Base-by-base conservation (phyloP, 2,113 vertebrate species). In the Cyanoderma ruficeps region DNA sequence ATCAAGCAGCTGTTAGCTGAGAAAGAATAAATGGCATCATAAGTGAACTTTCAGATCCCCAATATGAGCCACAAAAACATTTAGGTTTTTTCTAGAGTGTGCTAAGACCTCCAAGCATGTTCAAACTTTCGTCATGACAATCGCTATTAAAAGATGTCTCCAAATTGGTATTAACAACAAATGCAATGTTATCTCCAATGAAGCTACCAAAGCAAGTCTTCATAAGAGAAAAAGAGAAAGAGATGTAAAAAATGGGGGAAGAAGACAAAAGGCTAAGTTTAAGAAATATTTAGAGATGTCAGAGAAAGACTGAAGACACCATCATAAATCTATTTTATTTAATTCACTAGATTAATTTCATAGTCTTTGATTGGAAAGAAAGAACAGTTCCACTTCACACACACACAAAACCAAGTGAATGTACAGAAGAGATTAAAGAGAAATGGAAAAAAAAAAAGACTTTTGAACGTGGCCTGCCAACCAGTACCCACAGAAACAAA, bases 191-290 rank as follows among this genome's bases (percentile, higher is more conserved):
- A 87, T 53, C 30, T 42, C 74, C 42, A 92, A 46, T 74, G 30
- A 93, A 97, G 93, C 41, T n/a, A 89, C 35, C 44, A 94, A 44
- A 94, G 64, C 37, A 89, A 87, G 55, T 68, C n/a, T 93, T 96
- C 44, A 39, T 65, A 83, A 81, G 25, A 57, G 71, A 67, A 85
- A 76, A 57, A 71, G 19, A 77, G 33, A 87, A 83, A 44, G 86
- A 67, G 50, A 53, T 50, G 19, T 42, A 90, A 59, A 39, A 49
- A 91, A 69, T 10, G 7, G 15, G 5, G 24, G 55, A 75, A 91
- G 33, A 86, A 30, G 22, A 87, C 7, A 44, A 67, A 82, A 83
- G 13, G 33, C 21, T n/a, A 70, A 80, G 76, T 89, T 87, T 64
- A 92, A 95, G 42, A 94, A 84, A 75, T 80, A 68, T 65, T 93